phyloP scores from a whole-genome alignment of 2,888 invertebrate genomes.

The Abscondita cerata region DNA sequence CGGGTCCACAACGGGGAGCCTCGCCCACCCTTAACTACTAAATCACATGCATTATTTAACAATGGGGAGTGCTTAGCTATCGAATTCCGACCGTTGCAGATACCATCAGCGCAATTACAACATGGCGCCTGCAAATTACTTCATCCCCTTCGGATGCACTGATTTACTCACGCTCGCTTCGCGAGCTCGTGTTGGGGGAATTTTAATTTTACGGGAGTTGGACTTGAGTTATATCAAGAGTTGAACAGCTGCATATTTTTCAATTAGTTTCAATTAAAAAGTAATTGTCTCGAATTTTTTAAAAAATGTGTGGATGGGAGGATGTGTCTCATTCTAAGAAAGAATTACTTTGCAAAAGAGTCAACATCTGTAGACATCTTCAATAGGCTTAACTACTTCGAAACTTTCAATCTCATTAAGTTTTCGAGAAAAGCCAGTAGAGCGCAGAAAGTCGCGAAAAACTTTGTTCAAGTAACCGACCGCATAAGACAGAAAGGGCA shows the following conservation, averaged over 20 bases:
- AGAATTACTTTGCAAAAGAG: too few relatives aligned
- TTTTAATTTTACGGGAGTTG: slow-evolving; percentile 47
- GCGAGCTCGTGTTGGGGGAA: slow-evolving; percentile 40
- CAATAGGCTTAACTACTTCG: slow-evolving; percentile 38
- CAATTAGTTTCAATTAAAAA: slow-evolving; percentile 52
- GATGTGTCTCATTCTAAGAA: too few relatives aligned
- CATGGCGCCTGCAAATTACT: slow-evolving; percentile 49
- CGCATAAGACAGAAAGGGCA: slow-evolving; percentile 50
- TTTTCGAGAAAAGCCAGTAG: slow-evolving; percentile 51
- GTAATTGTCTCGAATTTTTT: too few relatives aligned
- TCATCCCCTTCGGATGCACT: slow-evolving; percentile 42
- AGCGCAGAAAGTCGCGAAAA: slow-evolving; percentile 47
- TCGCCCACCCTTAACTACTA: slow-evolving; percentile 50
- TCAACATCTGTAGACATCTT: slow-evolving; percentile 22
- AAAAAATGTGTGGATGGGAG: too few relatives aligned
- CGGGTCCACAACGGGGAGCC: slow-evolving; percentile 43
- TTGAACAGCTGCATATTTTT: slow-evolving; percentile 44
- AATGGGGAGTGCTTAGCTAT: slow-evolving; percentile 49
- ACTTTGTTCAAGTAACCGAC: slow-evolving; percentile 46
- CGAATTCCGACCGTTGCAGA: slow-evolving; percentile 45
- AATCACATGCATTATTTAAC: slow-evolving; percentile 57
- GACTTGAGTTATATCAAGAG: slow-evolving; percentile 34
- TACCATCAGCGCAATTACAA: slow-evolving; percentile 50
- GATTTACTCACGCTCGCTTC: slow-evolving; percentile 42
- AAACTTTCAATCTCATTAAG: slow-evolving; percentile 50